A percentile compares a stretch with the other conserved stretches of the same genome.
Conservation (phyloP, 2,888 invertebrate species). For the Tineola bisselliella region DNA sequence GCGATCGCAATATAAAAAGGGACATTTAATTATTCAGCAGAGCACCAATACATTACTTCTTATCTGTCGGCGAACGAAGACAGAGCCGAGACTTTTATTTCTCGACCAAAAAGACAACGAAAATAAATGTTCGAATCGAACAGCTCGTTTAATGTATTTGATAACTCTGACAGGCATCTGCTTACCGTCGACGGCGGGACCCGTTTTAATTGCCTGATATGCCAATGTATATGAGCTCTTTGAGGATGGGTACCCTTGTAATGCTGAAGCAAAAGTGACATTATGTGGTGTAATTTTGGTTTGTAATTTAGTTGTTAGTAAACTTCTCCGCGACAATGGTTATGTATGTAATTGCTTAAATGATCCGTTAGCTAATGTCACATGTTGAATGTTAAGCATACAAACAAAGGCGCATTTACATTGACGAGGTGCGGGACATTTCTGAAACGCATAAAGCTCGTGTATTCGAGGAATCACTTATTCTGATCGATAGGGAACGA, state of each 20-base stretch:
- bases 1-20: conserved; percentile 38
- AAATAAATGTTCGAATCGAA: conserved; percentile 52
- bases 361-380: too few species aligned
- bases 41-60: conserved; percentile 56
- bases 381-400: too few species aligned
- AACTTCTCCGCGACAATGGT: not conserved
- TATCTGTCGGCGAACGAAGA: conserved; percentile 40
- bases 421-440: too few species aligned
- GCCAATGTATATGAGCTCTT: conserved; percentile 31
- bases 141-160: conserved; percentile 64
- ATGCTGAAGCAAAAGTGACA: conserved; percentile 4
- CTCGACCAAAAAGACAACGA: conserved; percentile 35
- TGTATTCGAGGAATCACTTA: too few species aligned
- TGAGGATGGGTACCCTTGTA: conserved; percentile 9
- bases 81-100: conserved; percentile 39
- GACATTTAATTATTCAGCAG: conserved; percentile 56
- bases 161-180: conserved; percentile 64
- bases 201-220: conserved; percentile 62
- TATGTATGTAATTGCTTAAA: too few species aligned
- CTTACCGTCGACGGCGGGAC: conserved; percentile 49
- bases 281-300: not conserved
- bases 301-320: not conserved
- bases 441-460: too few species aligned
- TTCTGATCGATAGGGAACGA: too few species aligned
- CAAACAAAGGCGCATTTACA: too few species aligned